These are phyloP conservation scores for Lepetodrilus schrolli DNA, from an alignment of 2,888 invertebrate genomes.

Conservation along the genomic window DNA sequence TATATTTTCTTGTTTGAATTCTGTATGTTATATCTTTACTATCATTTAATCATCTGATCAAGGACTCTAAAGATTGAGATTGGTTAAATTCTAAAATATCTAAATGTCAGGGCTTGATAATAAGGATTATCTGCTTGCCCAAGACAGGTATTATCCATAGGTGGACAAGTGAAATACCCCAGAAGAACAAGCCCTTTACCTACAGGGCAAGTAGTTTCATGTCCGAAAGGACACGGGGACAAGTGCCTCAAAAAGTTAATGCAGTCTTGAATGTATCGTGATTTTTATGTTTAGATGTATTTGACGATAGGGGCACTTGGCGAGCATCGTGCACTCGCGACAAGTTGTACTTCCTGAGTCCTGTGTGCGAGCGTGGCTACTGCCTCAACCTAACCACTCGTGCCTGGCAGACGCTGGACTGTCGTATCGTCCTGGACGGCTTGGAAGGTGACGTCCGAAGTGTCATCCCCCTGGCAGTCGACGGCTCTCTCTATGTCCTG, in stretches of 20 bases:
- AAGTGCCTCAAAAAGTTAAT: neutral
- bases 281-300: neutral
- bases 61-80: no score
- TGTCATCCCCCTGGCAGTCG: slow-evolving; percentile 19
- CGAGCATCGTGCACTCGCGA: neutral
- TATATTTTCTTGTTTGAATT: no score
- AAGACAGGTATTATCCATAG: no score
- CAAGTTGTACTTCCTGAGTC: slow-evolving; percentile 27
- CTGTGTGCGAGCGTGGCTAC: neutral
- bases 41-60: no score
- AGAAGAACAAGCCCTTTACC: no score
- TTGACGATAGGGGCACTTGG: slow-evolving; percentile 28
- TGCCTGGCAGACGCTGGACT: neutral
- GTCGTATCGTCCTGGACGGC: slow-evolving; percentile 10
- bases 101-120: no score
- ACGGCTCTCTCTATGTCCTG: slow-evolving; percentile 20
- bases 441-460: slow-evolving; percentile 27
- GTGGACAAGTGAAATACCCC: no score
- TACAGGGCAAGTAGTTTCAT: no score
- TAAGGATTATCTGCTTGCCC: no score
- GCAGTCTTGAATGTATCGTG: neutral
- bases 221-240: no score
- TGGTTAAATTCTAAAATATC: no score
- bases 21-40: no score
- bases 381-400: neutral